Percentiles rank a stretch among this genome's conserved stretches.
phyloP scores from a whole-genome alignment of 2,888 invertebrate genomes.

The Hipparchia sbordonii region DNA sequence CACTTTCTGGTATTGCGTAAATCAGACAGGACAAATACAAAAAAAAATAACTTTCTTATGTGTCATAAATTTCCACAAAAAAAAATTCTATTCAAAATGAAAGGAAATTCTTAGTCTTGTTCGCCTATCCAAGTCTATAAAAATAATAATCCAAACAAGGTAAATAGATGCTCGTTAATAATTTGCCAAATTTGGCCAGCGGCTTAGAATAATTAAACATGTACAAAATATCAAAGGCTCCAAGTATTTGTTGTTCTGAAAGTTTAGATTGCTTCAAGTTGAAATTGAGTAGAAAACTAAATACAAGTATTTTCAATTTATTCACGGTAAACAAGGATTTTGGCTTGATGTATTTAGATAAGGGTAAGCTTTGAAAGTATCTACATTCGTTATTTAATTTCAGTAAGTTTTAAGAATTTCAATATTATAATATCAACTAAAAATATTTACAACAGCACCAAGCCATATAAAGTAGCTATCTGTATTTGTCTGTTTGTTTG shows the following conservation, averaged over 20 bases:
- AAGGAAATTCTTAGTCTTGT: no score
- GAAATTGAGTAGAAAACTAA: constrained; percentile 30
- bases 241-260: constrained; percentile 28
- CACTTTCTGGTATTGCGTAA: no score
- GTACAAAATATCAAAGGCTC: constrained; percentile 16
- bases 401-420: constrained; percentile 26
- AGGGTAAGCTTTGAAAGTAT: constrained; percentile 19
- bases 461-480: no score
- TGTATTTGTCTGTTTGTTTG: no score
- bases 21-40: no score
- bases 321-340: constrained; percentile 37
- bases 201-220: constrained; percentile 18
- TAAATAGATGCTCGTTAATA: background rate
- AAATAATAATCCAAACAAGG: background rate
- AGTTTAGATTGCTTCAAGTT: constrained; percentile 30
- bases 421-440: background rate
- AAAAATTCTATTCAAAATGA: no score
- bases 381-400: constrained; percentile 25
- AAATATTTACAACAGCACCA: background rate
- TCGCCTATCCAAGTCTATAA: no score
- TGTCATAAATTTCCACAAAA: no score
- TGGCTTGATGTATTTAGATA: constrained; percentile 28
- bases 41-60: no score
- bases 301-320: constrained; percentile 38
- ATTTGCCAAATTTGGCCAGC: background rate